These are phyloP conservation scores for Sinosuthora webbiana DNA, from an alignment of 2,113 vertebrate genomes.

Conservation along the genomic window DNA sequence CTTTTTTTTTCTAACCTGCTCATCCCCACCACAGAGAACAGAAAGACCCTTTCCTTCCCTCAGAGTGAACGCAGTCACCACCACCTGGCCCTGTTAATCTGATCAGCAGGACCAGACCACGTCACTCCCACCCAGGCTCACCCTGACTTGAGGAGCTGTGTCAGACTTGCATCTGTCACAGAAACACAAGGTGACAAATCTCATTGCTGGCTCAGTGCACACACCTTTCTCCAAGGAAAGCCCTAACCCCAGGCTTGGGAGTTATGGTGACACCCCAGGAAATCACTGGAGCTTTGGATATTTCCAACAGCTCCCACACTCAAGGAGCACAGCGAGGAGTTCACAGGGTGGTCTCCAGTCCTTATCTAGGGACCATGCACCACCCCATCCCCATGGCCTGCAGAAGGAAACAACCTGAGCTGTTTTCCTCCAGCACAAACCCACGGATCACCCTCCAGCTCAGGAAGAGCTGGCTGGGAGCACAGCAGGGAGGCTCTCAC, in stretches of 20 bases:
- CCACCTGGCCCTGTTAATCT: background rate
- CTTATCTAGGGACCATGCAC: background rate
- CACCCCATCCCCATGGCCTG: fast-evolving
- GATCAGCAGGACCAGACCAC: background rate
- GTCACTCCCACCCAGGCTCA: background rate
- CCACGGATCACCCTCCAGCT: fast-evolving
- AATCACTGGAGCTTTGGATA: background rate
- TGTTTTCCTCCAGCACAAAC: background rate
- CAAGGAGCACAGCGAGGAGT: background rate
- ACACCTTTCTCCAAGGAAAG: background rate
- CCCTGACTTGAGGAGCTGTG: background rate
- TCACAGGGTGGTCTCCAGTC: background rate
- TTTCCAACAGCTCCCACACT: background rate
- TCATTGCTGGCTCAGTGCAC: background rate
- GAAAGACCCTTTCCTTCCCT: background rate
- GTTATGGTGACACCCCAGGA: background rate
- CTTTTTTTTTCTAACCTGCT: background rate
- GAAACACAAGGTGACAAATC: background rate
- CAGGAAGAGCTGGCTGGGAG: background rate
- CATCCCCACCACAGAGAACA: background rate
- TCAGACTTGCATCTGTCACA: fast-evolving
- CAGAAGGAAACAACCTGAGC: background rate
- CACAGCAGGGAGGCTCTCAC: slow-evolving; percentile 69
- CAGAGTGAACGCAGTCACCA: background rate
- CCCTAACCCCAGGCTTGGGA: background rate